Conservation (phyloP, 2,888 invertebrate genomes). For the Lasioglossum morio region DNA sequence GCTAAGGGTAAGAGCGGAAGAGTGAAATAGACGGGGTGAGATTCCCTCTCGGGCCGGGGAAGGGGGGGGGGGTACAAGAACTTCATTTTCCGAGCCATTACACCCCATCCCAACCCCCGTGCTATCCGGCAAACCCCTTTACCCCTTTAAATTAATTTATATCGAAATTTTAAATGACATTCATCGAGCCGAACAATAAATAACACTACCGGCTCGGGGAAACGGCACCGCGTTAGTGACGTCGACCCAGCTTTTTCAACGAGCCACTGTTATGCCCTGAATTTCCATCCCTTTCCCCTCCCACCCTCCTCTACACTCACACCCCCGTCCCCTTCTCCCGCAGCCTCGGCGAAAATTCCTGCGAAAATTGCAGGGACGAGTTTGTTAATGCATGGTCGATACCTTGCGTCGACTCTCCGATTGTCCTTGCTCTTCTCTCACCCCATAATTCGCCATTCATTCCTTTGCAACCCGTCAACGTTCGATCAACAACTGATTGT, state of each 20-base stretch:
- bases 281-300: slow-evolving; percentile 28
- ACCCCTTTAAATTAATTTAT: slow-evolving; percentile 83
- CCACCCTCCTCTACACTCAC: not conserved
- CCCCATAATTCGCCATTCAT: not conserved
- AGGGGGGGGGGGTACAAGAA: slow-evolving; percentile 82
- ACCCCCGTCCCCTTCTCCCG: not conserved
- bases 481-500: not conserved
- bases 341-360: slow-evolving; percentile 32
- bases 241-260: slow-evolving; percentile 37
- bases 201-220: slow-evolving; percentile 67
- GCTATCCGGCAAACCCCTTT: slow-evolving; percentile 77
- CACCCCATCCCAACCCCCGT: slow-evolving; percentile 75
- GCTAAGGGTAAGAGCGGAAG: slow-evolving; percentile 58
- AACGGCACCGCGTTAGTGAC: slow-evolving; percentile 36
- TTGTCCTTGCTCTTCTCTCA: not conserved
- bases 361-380: slow-evolving; percentile 46
- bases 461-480: no score
- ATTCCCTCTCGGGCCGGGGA: slow-evolving; percentile 74
- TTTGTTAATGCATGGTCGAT: slow-evolving; percentile 3
- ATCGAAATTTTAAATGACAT: slow-evolving; percentile 84
- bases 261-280: slow-evolving; percentile 28
- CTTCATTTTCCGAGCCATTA: slow-evolving; percentile 84
- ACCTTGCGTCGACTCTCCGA: slow-evolving; percentile 9
- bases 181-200: slow-evolving; percentile 81
- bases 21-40: slow-evolving; percentile 59